These are phyloP conservation scores for Stegodyphus dumicola DNA, from an alignment of 1,140 invertebrate species.

Conservation along the genomic window DNA sequence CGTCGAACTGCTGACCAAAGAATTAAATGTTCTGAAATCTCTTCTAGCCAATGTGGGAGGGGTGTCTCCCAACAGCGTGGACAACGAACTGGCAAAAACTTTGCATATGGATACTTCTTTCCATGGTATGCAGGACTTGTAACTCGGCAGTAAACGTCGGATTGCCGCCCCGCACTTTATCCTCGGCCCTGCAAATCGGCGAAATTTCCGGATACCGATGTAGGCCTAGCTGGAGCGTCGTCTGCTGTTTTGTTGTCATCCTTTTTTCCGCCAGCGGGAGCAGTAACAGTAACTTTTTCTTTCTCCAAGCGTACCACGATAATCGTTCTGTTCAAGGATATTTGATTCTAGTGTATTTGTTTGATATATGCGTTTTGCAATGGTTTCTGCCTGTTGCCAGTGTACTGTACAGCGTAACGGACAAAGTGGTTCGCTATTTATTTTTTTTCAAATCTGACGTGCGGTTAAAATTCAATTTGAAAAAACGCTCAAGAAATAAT, in stretches of 20 bases:
- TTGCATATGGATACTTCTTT: slow-evolving; percentile 60
- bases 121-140: slow-evolving; percentile 46
- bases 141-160: neutral
- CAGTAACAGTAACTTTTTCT: neutral
- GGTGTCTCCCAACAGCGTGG: slow-evolving; percentile 62
- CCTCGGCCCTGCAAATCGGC: neutral
- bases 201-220: too few relatives aligned
- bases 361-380: neutral
- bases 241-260: neutral
- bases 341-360: neutral
- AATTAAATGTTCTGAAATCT: slow-evolving; percentile 86
- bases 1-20: slow-evolving; percentile 91
- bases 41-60: slow-evolving; percentile 72
- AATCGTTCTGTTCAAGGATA: neutral
- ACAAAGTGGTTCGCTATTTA: neutral
- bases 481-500: neutral
- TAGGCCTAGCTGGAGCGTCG: neutral
- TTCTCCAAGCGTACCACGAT: neutral
- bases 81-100: slow-evolving; percentile 62
- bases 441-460: slow-evolving; percentile 1
- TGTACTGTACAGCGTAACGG: neutral
- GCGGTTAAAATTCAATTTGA: neutral
- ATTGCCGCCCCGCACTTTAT: neutral
- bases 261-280: neutral
- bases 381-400: neutral